Conservation (phyloP, 1,140 invertebrate genomes). For the Drosophila seguyi region DNA sequence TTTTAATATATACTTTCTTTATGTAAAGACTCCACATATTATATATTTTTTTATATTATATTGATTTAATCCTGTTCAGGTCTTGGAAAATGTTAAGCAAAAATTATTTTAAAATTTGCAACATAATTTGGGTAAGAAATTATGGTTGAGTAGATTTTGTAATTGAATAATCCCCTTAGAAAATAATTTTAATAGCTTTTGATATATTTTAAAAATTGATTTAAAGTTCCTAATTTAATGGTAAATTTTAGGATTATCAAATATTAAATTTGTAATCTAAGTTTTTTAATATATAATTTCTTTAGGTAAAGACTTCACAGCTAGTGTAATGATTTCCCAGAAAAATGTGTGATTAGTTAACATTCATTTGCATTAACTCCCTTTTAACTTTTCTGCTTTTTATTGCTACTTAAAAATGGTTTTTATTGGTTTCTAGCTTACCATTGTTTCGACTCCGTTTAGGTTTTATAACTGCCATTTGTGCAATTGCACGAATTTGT, state of each 20-base stretch:
- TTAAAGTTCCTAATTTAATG: neutral
- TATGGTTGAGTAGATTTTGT: neutral
- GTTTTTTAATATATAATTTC: neutral
- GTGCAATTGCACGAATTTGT: constrained; percentile 75
- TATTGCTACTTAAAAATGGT: constrained; percentile 54
- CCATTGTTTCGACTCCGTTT: constrained; percentile 35
- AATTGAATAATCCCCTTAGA: rapidly evolving
- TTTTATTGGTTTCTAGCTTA: constrained; percentile 48
- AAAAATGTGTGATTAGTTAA: constrained; percentile 1
- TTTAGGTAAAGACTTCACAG: neutral
- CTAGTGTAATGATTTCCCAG: neutral
- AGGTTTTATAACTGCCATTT: constrained; percentile 51
- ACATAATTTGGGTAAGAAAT: neutral
- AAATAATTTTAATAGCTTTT: too few relatives aligned
- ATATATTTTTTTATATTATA: too few relatives aligned
- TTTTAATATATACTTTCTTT: neutral
- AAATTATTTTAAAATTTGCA: neutral
- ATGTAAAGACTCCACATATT: too few relatives aligned
- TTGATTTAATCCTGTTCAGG: constrained; percentile 3
- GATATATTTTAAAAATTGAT: neutral
- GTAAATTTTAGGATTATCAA: neutral
- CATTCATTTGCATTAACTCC: constrained; percentile 56
- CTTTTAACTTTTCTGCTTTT: constrained; percentile 36
- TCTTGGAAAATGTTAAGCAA: too few relatives aligned
- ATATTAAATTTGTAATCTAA: neutral